Evolutionary conservation across 2,888 invertebrate species (phyloP).

Genomic region (Dynastes maya): DNA sequence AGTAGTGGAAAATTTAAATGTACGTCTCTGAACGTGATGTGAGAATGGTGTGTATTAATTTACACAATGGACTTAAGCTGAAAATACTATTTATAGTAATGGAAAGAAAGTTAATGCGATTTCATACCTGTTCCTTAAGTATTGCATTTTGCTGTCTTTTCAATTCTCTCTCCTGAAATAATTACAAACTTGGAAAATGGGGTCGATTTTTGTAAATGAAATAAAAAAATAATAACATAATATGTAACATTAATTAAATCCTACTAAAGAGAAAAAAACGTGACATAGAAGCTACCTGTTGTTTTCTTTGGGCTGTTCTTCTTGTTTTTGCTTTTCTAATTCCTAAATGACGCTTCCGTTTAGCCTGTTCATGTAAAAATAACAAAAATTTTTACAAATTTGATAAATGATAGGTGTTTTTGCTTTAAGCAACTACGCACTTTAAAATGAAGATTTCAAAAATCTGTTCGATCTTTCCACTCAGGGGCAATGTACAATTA

Average conservation of each 20-base stretch:
- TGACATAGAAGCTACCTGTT: conserved; percentile 78
- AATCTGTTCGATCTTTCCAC: too few relatives aligned
- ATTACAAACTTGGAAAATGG: conserved; percentile 57
- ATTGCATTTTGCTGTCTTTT: conserved; percentile 92
- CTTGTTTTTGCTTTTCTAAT: conserved; percentile 86
- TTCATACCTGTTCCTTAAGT: conserved; percentile 91
- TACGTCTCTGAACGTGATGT: conserved; percentile 28
- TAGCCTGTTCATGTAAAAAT: conserved; percentile 81
- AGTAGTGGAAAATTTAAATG: conserved; percentile 38
- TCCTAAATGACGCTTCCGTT: conserved; percentile 90
- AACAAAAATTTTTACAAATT: conserved; percentile 67
- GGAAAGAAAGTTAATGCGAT: conserved; percentile 5
- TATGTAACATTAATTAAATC: conserved; percentile 24
- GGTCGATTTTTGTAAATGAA: conserved; percentile 10
- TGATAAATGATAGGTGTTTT: conserved; percentile 40
- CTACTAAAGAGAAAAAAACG: conserved; percentile 9
- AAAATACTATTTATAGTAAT: conserved; percentile 44
- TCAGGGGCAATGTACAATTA: too few relatives aligned
- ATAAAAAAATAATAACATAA: neutral
- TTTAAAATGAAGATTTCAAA: too few relatives aligned
- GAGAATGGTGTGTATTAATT: conserved; percentile 49
- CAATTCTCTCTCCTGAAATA: conserved; percentile 90
- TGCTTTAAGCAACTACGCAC: too few relatives aligned
- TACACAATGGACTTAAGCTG: conserved; percentile 51
- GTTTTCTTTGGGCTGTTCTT: conserved; percentile 88